Percentiles rank a stretch among this genome's conserved stretches.
Evolutionary conservation across 2,888 invertebrate species (phyloP).

Genomic region (Cataglyphis cursor): DNA sequence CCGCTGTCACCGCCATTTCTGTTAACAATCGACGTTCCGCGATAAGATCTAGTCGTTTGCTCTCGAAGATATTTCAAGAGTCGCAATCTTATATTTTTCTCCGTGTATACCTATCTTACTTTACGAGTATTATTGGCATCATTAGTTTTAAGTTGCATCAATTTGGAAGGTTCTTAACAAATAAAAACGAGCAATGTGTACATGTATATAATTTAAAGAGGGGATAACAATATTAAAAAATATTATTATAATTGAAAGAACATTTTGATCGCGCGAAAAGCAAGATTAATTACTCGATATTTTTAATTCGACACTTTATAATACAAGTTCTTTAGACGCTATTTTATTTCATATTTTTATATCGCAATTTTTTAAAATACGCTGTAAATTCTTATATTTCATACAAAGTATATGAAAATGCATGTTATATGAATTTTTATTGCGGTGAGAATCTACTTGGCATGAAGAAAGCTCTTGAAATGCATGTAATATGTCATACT

Average conservation of each 20-base stretch:
- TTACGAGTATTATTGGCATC: background rate
- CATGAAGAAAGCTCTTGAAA: background rate
- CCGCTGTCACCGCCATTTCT: slow-evolving; percentile 35
- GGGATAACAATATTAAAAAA: background rate
- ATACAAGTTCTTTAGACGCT: background rate
- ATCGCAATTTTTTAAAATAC: background rate
- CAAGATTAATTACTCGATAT: background rate
- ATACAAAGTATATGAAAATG: background rate
- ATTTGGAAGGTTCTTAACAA: background rate
- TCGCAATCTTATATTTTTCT: background rate
- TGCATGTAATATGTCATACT: slow-evolving; percentile 10
- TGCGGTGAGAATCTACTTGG: background rate
- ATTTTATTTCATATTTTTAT: background rate
- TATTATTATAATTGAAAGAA: background rate
- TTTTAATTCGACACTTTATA: background rate
- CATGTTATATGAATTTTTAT: background rate
- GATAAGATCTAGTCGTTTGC: slow-evolving; percentile 27
- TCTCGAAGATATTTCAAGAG: background rate
- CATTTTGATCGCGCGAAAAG: background rate
- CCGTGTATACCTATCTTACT: background rate
- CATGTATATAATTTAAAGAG: background rate
- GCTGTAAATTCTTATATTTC: background rate
- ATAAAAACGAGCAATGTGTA: background rate
- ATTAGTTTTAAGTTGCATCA: background rate
- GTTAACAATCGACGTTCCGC: slow-evolving; percentile 25